phyloP scores from a whole-genome alignment of 30 jellyfish, hydroid and myxozoan species.

The Mastigias papua region DNA sequence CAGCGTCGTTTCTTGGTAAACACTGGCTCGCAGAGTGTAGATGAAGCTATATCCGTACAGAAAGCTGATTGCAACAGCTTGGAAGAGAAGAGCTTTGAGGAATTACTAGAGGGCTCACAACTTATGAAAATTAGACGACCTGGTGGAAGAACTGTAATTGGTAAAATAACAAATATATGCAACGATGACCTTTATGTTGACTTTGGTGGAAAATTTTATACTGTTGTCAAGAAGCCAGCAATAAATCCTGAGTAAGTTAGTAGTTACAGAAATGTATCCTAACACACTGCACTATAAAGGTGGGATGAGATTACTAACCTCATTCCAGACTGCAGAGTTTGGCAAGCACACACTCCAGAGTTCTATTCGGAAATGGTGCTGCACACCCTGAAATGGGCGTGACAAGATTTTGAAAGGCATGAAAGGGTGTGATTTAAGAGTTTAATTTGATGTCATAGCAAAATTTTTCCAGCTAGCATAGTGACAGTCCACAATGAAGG shows the following conservation, averaged over 20 bases:
- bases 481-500: too few species aligned
- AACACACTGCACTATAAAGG: neutral
- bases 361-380: too few species aligned
- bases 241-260: conserved; percentile 50
- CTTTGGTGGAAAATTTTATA: conserved; percentile 90
- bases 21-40: neutral
- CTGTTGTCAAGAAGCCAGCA: conserved; percentile 83
- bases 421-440: too few species aligned
- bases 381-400: too few species aligned
- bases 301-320: too few species aligned
- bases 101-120: conserved; percentile 74
- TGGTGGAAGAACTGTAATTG: conserved; percentile 68
- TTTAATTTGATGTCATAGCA: too few species aligned
- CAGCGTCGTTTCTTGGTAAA: neutral
- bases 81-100: conserved; percentile 63
- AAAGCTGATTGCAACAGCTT: neutral
- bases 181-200: conserved; percentile 89
- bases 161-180: conserved; percentile 78
- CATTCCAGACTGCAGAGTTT: too few species aligned
- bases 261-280: neutral
- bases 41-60: neutral
- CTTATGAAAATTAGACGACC: conserved; percentile 87
- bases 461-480: too few species aligned
- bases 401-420: too few species aligned
- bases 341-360: too few species aligned